phyloP scores from a whole-genome alignment of 2,113 vertebrate species.

The Fukomys damarensis region DNA sequence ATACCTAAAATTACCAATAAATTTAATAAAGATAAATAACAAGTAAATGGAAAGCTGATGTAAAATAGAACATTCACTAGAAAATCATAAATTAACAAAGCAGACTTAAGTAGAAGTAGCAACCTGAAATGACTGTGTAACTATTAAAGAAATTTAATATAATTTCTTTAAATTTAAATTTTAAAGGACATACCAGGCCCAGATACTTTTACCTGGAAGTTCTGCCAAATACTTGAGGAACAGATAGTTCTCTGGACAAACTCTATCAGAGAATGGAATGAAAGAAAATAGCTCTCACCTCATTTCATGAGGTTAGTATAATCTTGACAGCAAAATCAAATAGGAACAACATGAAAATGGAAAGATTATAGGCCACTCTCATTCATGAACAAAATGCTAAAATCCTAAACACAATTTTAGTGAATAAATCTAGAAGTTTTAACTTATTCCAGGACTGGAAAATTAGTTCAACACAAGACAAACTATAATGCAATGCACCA shows the following conservation, averaged over 20 bases:
- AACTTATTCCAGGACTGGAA: background rate
- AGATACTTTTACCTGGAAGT: constrained; percentile 50
- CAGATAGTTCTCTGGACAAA: constrained; percentile 52
- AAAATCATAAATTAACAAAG: constrained; percentile 40
- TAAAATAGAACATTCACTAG: constrained; percentile 33
- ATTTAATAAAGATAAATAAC: too few species aligned
- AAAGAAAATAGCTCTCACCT: constrained; percentile 53
- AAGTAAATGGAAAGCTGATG: constrained; percentile 39
- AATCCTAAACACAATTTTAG: constrained; percentile 1
- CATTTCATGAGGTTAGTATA: constrained; percentile 53
- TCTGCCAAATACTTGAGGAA: constrained; percentile 72
- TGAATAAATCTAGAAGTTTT: constrained; percentile 39
- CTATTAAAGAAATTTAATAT: constrained; percentile 46
- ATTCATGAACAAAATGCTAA: constrained; percentile 40
- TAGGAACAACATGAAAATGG: background rate
- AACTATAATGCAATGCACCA: background rate
- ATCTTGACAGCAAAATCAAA: constrained; percentile 52
- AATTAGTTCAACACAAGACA: constrained; percentile 31
- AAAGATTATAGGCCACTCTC: background rate
- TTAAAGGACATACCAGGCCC: constrained; percentile 14
- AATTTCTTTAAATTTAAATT: constrained; percentile 23
- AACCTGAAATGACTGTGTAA: constrained; percentile 42
- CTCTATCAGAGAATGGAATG: constrained; percentile 48
- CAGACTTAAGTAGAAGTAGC: background rate
- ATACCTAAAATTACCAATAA: too few species aligned